Base-by-base conservation (phyloP, 2,113 vertebrate species). In the Glaucomys volans region DNA sequence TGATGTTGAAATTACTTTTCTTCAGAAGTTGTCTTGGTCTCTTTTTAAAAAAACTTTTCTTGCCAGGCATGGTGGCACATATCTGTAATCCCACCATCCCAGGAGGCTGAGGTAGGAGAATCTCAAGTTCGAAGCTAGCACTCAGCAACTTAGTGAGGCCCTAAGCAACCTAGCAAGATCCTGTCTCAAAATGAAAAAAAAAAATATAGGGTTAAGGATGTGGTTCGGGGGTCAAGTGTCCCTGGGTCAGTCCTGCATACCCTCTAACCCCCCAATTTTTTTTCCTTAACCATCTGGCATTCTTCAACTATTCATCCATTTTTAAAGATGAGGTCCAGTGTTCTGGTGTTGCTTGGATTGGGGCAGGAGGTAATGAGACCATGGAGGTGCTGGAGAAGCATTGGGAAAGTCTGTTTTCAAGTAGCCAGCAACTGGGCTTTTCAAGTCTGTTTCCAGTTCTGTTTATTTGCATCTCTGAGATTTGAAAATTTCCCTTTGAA, bases 1-100 rank as follows among this genome's bases (percentile, higher is more conserved):
- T 76, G 76, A 69, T 84, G 42, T 47, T 62, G 69, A 54, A 86
- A 86, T 59, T 62, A 77, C 50, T 97, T 94, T 93, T 94, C 42
- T 24, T 86, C 44, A 97, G 35, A 88, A 66, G 69, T 97, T 89
- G 62, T 94, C 47, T 86, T 64, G 13, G 24, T 62, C 59, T 62
- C 59, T 62, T 62, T 28, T 62, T 62, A 28, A 62, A 62, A 28
- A 24, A 62, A 62, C 24, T 28, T 62, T 62, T 62, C 59, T 62
- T 62, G 20, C 54, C 54, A 57, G 54, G 1, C 54, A 24, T 24
- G 20, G 54, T 57, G 54, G 54, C 20, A 20, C 20, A 57, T 57
- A 47, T 18, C 54, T 57, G 54, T 57, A 8, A 57, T 57, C 20
- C 20, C 20, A 57, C 20, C 54, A 4, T 22, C 20, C 20, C 22